Conservation (phyloP, 2,797 vertebrate genomes). For the Sebastes kiyomatsui region DNA sequence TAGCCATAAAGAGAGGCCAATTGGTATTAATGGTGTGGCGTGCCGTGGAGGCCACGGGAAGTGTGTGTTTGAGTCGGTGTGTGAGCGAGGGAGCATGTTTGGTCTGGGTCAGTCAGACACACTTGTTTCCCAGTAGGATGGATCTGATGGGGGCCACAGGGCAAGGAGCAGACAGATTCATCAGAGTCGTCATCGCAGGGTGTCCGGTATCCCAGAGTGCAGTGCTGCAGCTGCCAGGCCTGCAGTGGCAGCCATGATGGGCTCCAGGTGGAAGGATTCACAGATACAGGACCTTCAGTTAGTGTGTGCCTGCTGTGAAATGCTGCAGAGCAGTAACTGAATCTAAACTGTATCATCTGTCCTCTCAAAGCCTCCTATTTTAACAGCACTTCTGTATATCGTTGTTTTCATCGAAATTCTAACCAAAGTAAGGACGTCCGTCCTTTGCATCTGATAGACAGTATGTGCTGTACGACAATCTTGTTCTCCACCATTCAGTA, state of each 20-base stretch:
- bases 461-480: background rate
- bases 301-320: background rate
- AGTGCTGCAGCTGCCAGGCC: constrained; percentile 76
- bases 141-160: constrained; percentile 84
- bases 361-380: background rate
- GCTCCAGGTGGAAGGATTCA: constrained; percentile 79
- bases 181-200: constrained; percentile 79
- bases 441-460: background rate
- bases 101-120: constrained; percentile 75
- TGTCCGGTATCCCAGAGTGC: constrained; percentile 80
- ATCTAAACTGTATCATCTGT: background rate
- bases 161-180: constrained; percentile 82
- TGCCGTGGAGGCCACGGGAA: constrained; percentile 56
- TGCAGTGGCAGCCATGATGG: constrained; percentile 76
- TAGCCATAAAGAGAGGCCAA: constrained; percentile 71
- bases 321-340: background rate
- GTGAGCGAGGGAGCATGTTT: constrained; percentile 53
- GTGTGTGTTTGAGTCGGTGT: constrained; percentile 41
- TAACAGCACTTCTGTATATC: background rate
- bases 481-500: background rate
- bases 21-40: constrained; percentile 78
- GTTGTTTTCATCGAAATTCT: background rate
- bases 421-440: background rate
- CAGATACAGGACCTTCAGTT: constrained; percentile 15
- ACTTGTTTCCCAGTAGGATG: constrained; percentile 83